A percentile compares a stretch with the other conserved stretches of the same genome.
phyloP scores from a whole-genome alignment of 2,888 invertebrate species.

The Seira sanloemensis region DNA sequence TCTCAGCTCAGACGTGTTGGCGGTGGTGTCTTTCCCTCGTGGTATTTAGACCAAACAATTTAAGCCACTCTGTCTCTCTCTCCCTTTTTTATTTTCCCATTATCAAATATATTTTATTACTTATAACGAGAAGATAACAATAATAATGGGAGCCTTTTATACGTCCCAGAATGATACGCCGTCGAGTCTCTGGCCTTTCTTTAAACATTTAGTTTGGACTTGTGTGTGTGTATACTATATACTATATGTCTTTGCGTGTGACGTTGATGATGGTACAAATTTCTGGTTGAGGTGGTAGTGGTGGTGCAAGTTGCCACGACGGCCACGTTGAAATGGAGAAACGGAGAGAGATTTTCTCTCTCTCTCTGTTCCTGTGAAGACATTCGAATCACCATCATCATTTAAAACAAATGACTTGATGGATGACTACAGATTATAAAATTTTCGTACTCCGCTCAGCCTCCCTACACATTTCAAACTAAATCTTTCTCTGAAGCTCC shows the following conservation, averaged over 20 bases:
- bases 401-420: constrained; percentile 67
- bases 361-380: constrained; percentile 49
- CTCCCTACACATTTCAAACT: constrained; percentile 27
- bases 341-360: constrained; percentile 61
- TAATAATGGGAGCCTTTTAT: constrained; percentile 52
- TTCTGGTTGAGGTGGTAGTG: not conserved
- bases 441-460: constrained; percentile 62
- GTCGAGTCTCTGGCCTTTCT: constrained; percentile 44
- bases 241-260: not conserved
- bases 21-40: too few relatives aligned
- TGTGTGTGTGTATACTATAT: not conserved
- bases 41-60: not conserved
- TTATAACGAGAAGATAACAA: constrained; percentile 62
- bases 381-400: constrained; percentile 64
- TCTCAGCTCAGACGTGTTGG: not conserved
- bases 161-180: not conserved
- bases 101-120: constrained; percentile 62
- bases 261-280: constrained; percentile 10
- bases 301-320: constrained; percentile 15
- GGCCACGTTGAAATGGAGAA: too few relatives aligned
- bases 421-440: constrained; percentile 67
- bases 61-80: too few relatives aligned
- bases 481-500: constrained; percentile 42
- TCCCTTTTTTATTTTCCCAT: constrained; percentile 34
- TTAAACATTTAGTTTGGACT: constrained; percentile 41